Evolutionary conservation across 2,888 invertebrate species (phyloP).

Genomic region (Drosophila incognita): DNA sequence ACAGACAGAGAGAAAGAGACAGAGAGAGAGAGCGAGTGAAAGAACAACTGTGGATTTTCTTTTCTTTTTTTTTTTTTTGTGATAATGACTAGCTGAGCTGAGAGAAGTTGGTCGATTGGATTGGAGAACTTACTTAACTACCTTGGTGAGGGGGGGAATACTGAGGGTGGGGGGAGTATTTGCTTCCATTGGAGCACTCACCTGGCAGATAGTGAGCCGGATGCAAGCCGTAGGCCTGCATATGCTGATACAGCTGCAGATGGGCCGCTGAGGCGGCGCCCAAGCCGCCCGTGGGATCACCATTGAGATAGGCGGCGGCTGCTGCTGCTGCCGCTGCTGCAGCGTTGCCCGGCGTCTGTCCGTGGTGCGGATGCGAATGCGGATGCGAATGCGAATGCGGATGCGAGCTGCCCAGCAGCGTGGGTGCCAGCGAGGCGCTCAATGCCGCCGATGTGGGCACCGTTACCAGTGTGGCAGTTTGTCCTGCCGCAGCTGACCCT

Average conservation of each 20-base stretch:
- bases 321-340: constrained; percentile 77
- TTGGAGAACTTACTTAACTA: constrained; percentile 17
- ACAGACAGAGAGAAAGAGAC: constrained; percentile 14
- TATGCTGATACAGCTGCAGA: constrained; percentile 88
- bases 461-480: constrained; percentile 62
- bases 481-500: constrained; percentile 32
- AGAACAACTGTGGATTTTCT: constrained; percentile 52
- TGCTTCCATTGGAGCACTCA: constrained; percentile 82
- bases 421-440: constrained; percentile 86
- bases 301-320: constrained; percentile 85
- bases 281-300: constrained; percentile 86
- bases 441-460: constrained; percentile 86
- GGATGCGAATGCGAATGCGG: constrained; percentile 71
- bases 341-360: constrained; percentile 55
- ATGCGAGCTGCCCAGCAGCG: constrained; percentile 83
- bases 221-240: constrained; percentile 88
- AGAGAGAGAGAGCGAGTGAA: constrained; percentile 11
- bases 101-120: constrained; percentile 9
- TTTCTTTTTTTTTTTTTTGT: constrained; percentile 22
- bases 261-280: constrained; percentile 85
- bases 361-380: constrained; percentile 70
- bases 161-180: neutral
- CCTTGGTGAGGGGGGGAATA: neutral
- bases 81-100: constrained; percentile 53
- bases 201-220: constrained; percentile 87